phyloP scores from a whole-genome alignment of 92 coral and sea anemone species.

The Palythoa heliodiscus region DNA sequence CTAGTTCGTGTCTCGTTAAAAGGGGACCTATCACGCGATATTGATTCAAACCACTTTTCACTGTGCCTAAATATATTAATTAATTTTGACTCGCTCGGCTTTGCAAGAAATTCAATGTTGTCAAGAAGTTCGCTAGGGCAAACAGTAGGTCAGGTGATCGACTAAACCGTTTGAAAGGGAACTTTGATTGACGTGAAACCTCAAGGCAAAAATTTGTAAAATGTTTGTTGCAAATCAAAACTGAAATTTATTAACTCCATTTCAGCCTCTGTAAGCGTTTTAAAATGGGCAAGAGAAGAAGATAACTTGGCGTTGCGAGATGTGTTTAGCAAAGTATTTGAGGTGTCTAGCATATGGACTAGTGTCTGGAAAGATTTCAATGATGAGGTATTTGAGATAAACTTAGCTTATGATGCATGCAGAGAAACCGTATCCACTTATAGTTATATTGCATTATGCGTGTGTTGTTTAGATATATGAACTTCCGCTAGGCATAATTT shows the following conservation, averaged over 20 bases:
- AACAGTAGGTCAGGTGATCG: no score
- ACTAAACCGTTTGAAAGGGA: neutral
- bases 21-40: neutral
- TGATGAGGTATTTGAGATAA: constrained; percentile 59
- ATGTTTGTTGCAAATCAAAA: neutral
- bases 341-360: constrained; percentile 83
- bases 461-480: no score
- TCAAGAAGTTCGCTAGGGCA: no score
- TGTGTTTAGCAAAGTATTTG: constrained; percentile 84
- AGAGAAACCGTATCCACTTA: no score
- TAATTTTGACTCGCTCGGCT: no score
- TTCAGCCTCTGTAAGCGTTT: constrained; percentile 70
- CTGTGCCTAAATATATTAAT: neutral
- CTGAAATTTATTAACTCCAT: neutral
- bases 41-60: neutral
- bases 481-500: no score
- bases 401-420: neutral
- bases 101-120: no score
- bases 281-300: constrained; percentile 82
- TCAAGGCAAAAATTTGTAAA: neutral
- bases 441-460: no score
- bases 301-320: constrained; percentile 79
- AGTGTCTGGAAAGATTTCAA: constrained; percentile 57
- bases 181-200: neutral
- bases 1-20: no score